A percentile compares a stretch with the other conserved stretches of the same genome.
Conservation (phyloP, 2,113 vertebrate genomes). For the Mobula hypostoma region DNA sequence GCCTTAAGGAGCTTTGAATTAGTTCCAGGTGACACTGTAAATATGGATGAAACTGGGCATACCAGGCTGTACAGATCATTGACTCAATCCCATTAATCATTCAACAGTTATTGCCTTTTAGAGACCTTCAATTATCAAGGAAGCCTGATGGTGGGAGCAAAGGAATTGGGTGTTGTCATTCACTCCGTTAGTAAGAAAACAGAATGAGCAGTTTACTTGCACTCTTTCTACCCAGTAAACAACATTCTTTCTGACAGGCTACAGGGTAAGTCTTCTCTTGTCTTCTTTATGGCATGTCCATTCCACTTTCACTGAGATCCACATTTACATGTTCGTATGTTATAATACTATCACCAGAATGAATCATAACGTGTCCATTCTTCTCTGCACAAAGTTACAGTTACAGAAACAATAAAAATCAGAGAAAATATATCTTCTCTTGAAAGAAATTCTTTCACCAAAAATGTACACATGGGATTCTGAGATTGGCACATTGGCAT, state of each 20-base stretch:
- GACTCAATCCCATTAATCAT: conserved; percentile 11
- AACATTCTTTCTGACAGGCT: background rate
- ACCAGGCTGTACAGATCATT: background rate
- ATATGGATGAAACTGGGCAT: background rate
- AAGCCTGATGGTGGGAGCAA: background rate
- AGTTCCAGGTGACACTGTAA: conserved; percentile 31
- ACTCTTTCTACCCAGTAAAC: no score
- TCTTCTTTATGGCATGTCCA: background rate
- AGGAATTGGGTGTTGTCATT: background rate
- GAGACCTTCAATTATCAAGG: background rate
- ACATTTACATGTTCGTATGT: background rate
- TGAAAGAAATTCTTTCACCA: background rate
- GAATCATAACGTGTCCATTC: no score
- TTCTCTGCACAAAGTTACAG: background rate
- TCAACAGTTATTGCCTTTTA: conserved; percentile 17
- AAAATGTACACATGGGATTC: background rate
- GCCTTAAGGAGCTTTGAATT: conserved; percentile 12
- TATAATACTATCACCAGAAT: background rate
- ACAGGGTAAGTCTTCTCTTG: background rate
- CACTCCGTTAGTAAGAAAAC: background rate
- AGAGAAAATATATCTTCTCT: background rate
- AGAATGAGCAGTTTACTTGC: background rate
- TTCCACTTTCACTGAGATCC: background rate
- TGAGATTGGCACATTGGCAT: background rate
- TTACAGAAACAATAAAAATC: background rate